Evolutionary conservation across 2,797 vertebrate species (phyloP).

Genomic region (Gambelia wislizenii): DNA sequence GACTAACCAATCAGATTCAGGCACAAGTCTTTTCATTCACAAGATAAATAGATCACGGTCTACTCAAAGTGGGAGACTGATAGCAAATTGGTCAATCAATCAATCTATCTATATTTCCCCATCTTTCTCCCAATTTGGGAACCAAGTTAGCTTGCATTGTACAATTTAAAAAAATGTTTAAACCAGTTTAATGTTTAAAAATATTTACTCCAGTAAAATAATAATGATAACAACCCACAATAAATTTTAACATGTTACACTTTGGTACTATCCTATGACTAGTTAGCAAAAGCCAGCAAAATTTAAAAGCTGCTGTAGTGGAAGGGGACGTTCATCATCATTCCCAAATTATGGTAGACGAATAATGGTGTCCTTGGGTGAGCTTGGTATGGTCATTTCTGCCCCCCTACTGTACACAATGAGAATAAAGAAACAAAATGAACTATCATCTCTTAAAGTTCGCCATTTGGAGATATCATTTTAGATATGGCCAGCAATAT

Average conservation of each 20-base stretch:
- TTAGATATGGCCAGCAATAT: no score
- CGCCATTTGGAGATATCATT: no score
- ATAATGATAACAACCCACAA: background rate
- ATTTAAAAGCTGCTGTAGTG: background rate
- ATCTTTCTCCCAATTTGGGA: no score
- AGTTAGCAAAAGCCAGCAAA: background rate
- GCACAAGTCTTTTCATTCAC: background rate
- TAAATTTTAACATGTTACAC: background rate
- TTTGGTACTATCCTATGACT: background rate
- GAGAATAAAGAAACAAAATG: background rate
- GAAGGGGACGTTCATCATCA: background rate
- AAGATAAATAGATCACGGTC: background rate
- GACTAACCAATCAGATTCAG: no score
- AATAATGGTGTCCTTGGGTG: background rate
- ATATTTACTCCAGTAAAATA: background rate
- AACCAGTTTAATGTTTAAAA: background rate
- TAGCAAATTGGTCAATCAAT: no score
- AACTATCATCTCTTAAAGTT: background rate
- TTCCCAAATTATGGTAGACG: background rate
- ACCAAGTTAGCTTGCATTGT: no score
- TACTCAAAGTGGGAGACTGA: background rate
- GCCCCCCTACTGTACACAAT: background rate
- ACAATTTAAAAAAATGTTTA: background rate
- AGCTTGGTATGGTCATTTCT: background rate
- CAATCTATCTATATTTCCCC: no score